These are phyloP conservation scores for Microhierax caerulescens DNA, from an alignment of 2,797 vertebrate genomes.

Conservation along the genomic window DNA sequence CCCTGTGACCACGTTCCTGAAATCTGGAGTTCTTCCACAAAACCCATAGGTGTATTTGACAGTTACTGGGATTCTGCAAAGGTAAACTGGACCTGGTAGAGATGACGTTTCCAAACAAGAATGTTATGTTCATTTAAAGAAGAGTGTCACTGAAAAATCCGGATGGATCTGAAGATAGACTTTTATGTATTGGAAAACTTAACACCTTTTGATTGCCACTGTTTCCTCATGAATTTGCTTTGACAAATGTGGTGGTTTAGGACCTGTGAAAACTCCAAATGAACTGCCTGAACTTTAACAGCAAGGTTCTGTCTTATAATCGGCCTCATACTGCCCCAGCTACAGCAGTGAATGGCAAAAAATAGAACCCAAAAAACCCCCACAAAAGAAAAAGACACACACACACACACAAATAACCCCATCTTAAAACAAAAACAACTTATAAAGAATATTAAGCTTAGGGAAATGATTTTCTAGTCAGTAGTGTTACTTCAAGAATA, in stretches of 20 bases:
- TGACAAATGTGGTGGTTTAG: neutral
- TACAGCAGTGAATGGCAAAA: neutral
- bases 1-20: neutral
- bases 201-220: neutral
- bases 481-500: neutral
- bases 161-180: neutral
- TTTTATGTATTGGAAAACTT: neutral
- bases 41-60: neutral
- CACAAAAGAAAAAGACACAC: neutral
- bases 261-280: neutral
- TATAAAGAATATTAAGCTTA: neutral
- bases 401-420: fast-evolving
- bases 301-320: neutral
- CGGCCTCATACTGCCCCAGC: neutral
- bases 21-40: neutral
- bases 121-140: neutral
- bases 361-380: neutral
- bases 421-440: neutral
- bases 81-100: neutral
- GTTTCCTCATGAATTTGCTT: neutral
- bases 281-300: neutral
- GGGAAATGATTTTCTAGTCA: neutral
- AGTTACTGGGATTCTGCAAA: neutral
- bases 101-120: neutral
- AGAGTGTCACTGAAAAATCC: neutral